phyloP scores from a whole-genome alignment of 2,888 invertebrate genomes.

The Nomada goodeniana region DNA sequence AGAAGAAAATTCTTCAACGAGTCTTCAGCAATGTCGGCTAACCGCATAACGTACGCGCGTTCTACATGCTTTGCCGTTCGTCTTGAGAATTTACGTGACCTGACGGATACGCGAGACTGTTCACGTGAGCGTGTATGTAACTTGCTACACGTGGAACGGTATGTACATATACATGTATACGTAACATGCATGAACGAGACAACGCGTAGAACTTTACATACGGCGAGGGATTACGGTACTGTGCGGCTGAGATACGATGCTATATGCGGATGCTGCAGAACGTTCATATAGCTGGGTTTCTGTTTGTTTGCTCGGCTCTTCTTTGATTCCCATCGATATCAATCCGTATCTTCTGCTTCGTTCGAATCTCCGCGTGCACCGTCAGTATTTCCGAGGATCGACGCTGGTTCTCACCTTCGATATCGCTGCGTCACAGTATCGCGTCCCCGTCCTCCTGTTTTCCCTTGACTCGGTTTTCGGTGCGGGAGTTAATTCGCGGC shows the following conservation, averaged over 20 bases:
- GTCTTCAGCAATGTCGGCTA: background rate
- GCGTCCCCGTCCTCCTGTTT: background rate
- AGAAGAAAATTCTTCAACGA: background rate
- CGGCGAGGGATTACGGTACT: slow-evolving; percentile 76
- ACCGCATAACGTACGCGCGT: background rate
- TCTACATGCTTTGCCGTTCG: background rate
- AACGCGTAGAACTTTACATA: slow-evolving; percentile 68
- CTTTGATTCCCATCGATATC: background rate
- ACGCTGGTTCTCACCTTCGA: slow-evolving; percentile 40
- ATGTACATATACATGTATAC: slow-evolving; percentile 44
- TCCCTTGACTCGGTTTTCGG: slow-evolving; percentile 3
- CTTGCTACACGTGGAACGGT: no score
- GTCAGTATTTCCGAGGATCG: background rate
- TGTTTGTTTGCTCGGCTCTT: slow-evolving; percentile 46
- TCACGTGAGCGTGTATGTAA: slow-evolving; percentile 8
- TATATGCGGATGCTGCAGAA: slow-evolving; percentile 8
- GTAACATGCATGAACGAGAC: slow-evolving; percentile 48
- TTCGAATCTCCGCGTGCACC: slow-evolving; percentile 16
- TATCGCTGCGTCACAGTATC: background rate
- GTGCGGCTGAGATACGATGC: slow-evolving; percentile 71
- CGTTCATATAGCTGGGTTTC: slow-evolving; percentile 55
- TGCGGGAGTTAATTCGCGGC: slow-evolving; percentile 41
- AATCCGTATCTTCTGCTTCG: slow-evolving; percentile 1
- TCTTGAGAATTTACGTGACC: slow-evolving; percentile 24
- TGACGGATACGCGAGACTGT: background rate